A percentile compares a stretch with the other conserved stretches of the same genome.
Conservation (phyloP, 1,140 invertebrate genomes). For the Drosophila yakuba region DNA sequence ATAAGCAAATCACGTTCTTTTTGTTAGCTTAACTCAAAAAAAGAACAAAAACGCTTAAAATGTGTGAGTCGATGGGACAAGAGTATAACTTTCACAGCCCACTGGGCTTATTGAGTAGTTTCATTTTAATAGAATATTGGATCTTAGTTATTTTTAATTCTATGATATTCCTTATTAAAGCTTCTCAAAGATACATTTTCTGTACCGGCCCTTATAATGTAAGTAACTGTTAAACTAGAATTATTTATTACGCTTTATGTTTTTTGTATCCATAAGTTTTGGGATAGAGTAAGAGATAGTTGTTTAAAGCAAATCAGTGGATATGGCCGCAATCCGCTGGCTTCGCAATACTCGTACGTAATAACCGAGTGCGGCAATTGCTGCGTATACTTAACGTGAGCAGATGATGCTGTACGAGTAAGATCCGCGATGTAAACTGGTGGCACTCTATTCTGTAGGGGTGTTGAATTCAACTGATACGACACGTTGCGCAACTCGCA, state of each 20-base stretch:
- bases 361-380: conserved; percentile 45
- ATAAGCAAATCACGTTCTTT: conserved; percentile 75
- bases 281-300: not conserved
- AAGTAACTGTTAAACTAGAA: not conserved
- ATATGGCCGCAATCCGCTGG: conserved; percentile 49
- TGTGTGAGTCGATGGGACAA: conserved; percentile 48
- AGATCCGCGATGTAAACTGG: conserved; percentile 47
- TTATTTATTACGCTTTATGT: too few species aligned
- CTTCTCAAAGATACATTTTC: not conserved
- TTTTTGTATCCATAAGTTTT: conserved; percentile 7
- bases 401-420: conserved; percentile 57
- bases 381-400: conserved; percentile 61
- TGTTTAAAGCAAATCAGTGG: conserved; percentile 24
- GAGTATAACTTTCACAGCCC: conserved; percentile 20
- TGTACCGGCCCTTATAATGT: not conserved
- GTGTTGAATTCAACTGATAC: conserved; percentile 45
- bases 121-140: too few species aligned
- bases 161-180: not conserved
- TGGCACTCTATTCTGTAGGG: conserved; percentile 26
- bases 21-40: conserved; percentile 46
- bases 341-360: conserved; percentile 42
- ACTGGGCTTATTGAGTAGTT: not conserved
- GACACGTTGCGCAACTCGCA: conserved; percentile 55
- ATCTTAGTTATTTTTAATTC: too few species aligned
- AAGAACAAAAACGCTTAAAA: conserved; percentile 50